phyloP scores from a whole-genome alignment of 2,113 vertebrate genomes.

The Triplophysa tibetana region DNA sequence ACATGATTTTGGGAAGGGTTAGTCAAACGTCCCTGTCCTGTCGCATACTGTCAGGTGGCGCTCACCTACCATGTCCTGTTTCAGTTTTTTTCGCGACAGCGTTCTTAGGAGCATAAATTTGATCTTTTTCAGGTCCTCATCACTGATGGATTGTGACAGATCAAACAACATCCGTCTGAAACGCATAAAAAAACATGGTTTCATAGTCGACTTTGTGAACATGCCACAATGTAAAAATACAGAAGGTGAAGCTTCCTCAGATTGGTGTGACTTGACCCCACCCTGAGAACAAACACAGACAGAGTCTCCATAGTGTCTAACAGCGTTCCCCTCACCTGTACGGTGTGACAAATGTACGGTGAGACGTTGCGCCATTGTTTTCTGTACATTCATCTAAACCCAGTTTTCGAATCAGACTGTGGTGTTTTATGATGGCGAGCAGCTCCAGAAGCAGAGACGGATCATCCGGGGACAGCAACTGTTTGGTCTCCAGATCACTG shows the following conservation, averaged over 20 bases:
- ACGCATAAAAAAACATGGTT: background rate
- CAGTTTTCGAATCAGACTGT: constrained; percentile 45
- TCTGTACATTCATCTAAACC: background rate
- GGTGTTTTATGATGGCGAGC: constrained; percentile 53
- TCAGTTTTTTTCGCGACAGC: constrained; percentile 57
- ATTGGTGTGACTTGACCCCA: no score
- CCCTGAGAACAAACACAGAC: background rate
- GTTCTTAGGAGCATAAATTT: constrained; percentile 63
- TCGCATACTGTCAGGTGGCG: background rate
- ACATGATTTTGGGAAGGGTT: background rate
- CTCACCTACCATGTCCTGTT: constrained; percentile 59
- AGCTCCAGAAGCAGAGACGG: constrained; percentile 67
- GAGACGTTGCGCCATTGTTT: background rate
- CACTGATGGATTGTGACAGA: constrained; percentile 63
- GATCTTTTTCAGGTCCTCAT: constrained; percentile 47
- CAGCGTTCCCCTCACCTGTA: constrained; percentile 64
- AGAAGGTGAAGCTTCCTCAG: no score
- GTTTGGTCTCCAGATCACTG: constrained; percentile 50
- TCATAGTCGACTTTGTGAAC: no score
- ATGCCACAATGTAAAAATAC: background rate
- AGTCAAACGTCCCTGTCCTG: no score
- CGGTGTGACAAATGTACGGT: constrained; percentile 56
- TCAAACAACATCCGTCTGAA: constrained; percentile 69
- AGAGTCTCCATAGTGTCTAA: background rate
- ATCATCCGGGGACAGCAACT: constrained; percentile 52